Percentiles rank a stretch among this genome's conserved stretches.
Evolutionary conservation across 1,140 invertebrate genomes (phyloP).

Genomic region (Hylaeus volcanicus): DNA sequence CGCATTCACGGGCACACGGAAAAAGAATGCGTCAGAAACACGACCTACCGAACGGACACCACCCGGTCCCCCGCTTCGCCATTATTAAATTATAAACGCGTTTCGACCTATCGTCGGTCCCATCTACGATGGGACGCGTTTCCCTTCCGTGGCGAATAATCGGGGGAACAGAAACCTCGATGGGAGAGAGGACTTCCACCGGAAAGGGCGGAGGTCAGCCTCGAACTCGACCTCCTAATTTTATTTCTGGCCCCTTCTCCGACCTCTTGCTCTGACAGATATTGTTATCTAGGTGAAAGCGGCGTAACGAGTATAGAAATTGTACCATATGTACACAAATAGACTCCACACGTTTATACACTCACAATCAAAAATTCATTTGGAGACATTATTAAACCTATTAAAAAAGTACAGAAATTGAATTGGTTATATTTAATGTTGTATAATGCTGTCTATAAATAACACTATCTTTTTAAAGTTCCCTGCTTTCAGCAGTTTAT

Average conservation of each 20-base stretch:
- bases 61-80: not conserved
- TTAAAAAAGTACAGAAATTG: too few species aligned
- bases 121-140: constrained; percentile 22
- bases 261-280: too few species aligned
- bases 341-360: too few species aligned
- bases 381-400: too few species aligned
- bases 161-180: constrained; percentile 5
- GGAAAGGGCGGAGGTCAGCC: not conserved
- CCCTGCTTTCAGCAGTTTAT: not conserved
- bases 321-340: too few species aligned
- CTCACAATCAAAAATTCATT: too few species aligned
- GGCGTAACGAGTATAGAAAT: too few species aligned
- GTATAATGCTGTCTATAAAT: too few species aligned
- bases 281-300: too few species aligned
- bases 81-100: constrained; percentile 55
- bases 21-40: constrained; percentile 23
- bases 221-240: not conserved
- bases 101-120: constrained; percentile 36
- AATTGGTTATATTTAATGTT: too few species aligned
- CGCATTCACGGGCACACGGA: constrained; percentile 16
- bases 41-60: constrained; percentile 21
- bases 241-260: not conserved
- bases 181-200: not conserved
- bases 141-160: constrained; percentile 21
- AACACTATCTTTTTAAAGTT: too few species aligned